These are phyloP conservation scores for Mus pahari DNA, from an alignment of 2,113 vertebrate species.

Conservation along the genomic window DNA sequence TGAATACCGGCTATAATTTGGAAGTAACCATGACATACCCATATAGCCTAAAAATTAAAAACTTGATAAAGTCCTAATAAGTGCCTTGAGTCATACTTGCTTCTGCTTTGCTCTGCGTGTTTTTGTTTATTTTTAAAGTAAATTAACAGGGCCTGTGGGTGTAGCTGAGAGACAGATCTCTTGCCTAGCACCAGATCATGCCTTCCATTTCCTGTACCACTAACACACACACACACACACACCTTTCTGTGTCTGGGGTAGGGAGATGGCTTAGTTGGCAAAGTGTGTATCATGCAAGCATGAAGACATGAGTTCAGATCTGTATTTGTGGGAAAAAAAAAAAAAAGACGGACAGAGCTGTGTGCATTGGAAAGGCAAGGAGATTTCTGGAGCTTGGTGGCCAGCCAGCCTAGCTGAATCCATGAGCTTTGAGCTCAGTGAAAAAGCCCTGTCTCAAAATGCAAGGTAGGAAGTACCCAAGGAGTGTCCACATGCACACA, in stretches of 20 bases:
- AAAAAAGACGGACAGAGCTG: background rate
- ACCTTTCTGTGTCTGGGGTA: background rate
- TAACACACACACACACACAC: background rate
- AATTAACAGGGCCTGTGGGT: background rate
- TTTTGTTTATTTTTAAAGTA: background rate
- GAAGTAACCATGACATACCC: background rate
- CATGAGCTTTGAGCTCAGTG: background rate
- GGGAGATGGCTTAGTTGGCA: background rate
- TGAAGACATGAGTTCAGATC: background rate
- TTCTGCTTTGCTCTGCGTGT: background rate
- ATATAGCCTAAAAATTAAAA: background rate
- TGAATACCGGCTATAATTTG: background rate
- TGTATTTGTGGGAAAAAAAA: background rate
- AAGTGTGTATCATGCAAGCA: background rate
- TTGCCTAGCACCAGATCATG: background rate
- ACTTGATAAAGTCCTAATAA: conserved; percentile 13
- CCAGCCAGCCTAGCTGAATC: background rate
- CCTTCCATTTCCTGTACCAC: background rate
- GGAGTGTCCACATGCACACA: background rate
- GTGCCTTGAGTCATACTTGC: background rate
- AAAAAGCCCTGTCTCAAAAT: background rate
- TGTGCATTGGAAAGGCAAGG: background rate
- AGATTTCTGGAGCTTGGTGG: background rate
- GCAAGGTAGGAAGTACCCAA: background rate
- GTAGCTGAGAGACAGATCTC: background rate